Evolutionary conservation across 2,797 vertebrate species (phyloP), one percentile per base, ranked within the genome.

Genomic region (Amphiprion clarkii): DNA sequence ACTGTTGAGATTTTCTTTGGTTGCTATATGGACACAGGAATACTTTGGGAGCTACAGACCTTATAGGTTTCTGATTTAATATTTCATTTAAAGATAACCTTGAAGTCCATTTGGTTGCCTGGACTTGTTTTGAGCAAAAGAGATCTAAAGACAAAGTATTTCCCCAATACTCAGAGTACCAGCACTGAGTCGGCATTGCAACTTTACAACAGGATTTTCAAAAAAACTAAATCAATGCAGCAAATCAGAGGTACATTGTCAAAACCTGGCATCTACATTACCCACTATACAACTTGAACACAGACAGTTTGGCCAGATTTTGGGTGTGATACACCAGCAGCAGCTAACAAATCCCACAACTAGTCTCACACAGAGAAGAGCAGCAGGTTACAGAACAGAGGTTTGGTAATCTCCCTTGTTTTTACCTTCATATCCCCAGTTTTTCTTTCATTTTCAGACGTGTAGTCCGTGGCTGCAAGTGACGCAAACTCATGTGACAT

Each of bases 11-110:
- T 59, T 1, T 61, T 33, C 40, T 46, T 53, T 19, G 21, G 19
- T 25, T 64, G 53, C 48, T 29, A 21, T 23, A 44, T 33, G 8
- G n/a, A 67, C 7, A 40, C 0, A 1, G n/a, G 55, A n/a, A 58
- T 36, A n/a, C 17, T 39, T 69, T 25, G 46, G 48, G 1, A 1
- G 46, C 31, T 51, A 29, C 14, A n/a, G 52, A 49, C 14, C 39
- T 10, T 36, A 53, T n/a, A 51, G 66, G 21, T 12, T n/a, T 78
- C 46, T 40, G 44, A 51, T 59, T 72, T 49, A 62, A 83, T 72
- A 56, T 70, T 66, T 60, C 25, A 81, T 57, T 27, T 54, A 23
- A 27, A 29, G 23, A 61, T 33, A 21, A 54, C 39, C 21, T 66
- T 9, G 25, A 6, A 19, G 52, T 70, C 13, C 42, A 61, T 58